A percentile compares a stretch with the other conserved stretches of the same genome.
Evolutionary conservation across 2,888 invertebrate species (phyloP).

Genomic region (Phania funesta): DNA sequence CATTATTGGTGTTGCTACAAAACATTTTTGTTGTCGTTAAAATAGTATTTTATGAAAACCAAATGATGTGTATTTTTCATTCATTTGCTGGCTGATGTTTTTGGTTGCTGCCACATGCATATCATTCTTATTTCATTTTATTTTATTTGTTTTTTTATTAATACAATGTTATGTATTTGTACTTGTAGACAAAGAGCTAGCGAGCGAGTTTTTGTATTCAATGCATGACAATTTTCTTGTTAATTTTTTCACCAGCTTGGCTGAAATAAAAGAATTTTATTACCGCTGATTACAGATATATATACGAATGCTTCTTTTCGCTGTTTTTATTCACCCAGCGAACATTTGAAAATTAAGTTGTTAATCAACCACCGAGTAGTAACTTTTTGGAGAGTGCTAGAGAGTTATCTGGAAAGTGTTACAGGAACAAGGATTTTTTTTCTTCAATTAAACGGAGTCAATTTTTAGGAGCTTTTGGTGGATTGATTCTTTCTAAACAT

Average conservation of each 20-base stretch:
- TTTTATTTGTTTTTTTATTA: constrained; percentile 46
- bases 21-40: constrained; percentile 50
- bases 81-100: constrained; percentile 39
- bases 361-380: no score
- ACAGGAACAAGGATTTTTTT: no score
- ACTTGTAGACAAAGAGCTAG: constrained; percentile 12
- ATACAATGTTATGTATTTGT: constrained; percentile 18
- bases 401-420: no score
- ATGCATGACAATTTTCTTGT: constrained; percentile 45
- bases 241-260: constrained; percentile 20
- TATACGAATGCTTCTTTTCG: constrained; percentile 25
- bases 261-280: constrained; percentile 60
- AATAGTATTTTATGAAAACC: constrained; percentile 54
- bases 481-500: no score
- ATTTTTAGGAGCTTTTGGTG: no score
- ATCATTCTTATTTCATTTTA: constrained; percentile 32
- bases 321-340: constrained; percentile 27
- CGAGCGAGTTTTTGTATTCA: constrained; percentile 45
- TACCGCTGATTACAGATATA: constrained; percentile 67
- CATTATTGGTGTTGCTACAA: constrained; percentile 37
- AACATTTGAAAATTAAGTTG: no score
- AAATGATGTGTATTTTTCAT: constrained; percentile 44
- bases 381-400: no score
- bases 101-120: constrained; percentile 36
- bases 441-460: no score